A percentile compares a stretch with the other conserved stretches of the same genome.
phyloP scores from a whole-genome alignment of 2,888 invertebrate genomes.

The Drosophila yooni region DNA sequence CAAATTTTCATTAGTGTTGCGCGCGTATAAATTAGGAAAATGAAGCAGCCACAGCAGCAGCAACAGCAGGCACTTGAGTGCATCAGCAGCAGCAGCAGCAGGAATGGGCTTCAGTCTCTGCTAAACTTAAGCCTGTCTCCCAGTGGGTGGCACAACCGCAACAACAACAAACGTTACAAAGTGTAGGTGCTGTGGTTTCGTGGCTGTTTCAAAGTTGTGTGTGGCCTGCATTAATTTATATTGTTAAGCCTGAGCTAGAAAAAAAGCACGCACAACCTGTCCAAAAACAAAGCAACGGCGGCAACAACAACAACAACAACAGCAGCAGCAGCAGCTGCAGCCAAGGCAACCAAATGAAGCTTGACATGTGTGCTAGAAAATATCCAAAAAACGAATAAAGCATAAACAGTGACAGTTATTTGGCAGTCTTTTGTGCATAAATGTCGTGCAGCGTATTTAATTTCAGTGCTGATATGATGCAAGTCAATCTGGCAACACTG shows the following conservation, averaged over 20 bases:
- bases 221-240: conserved; percentile 73
- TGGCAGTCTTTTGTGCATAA: conserved; percentile 6
- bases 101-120: conserved; percentile 29
- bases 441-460: background rate
- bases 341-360: conserved; percentile 18
- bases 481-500: conserved; percentile 15
- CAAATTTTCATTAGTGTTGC: conserved; percentile 78
- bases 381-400: conserved; percentile 5
- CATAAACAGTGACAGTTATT: conserved; percentile 3
- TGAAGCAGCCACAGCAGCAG: conserved; percentile 67
- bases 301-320: background rate
- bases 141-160: conserved; percentile 50
- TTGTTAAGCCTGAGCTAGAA: conserved; percentile 74
- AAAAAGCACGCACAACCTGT: conserved; percentile 78
- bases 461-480: background rate
- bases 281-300: conserved; percentile 36
- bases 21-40: conserved; percentile 80
- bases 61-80: conserved; percentile 70
- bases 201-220: conserved; percentile 59
- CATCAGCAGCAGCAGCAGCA: conserved; percentile 42
- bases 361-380: conserved; percentile 26
- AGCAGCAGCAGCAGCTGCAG: conserved; percentile 7
- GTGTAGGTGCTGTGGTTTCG: conserved; percentile 66
- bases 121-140: conserved; percentile 24
- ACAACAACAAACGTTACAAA: conserved; percentile 37